These are phyloP conservation scores for Eupithecia subfuscata DNA, from an alignment of 2,888 invertebrate species.

Conservation along the genomic window DNA sequence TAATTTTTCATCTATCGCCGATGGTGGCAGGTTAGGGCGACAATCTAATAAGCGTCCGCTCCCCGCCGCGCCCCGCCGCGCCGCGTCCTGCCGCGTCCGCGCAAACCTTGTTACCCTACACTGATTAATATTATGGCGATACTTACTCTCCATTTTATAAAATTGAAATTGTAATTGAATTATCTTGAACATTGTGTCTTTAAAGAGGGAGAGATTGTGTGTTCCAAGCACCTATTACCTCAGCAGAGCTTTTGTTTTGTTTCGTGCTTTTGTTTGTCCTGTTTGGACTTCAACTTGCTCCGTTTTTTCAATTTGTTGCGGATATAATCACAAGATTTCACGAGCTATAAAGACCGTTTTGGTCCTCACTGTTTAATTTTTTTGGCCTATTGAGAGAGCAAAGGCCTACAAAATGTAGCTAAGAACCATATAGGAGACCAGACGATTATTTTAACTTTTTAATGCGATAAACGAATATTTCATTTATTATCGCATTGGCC, in stretches of 20 bases:
- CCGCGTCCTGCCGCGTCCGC: conserved; percentile 76
- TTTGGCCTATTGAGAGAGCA: too few relatives aligned
- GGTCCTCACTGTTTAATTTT: too few relatives aligned
- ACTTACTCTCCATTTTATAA: conserved; percentile 61
- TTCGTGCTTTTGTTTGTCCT: background rate
- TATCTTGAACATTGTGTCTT: conserved; percentile 42
- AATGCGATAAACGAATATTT: too few relatives aligned
- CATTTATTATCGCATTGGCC: too few relatives aligned
- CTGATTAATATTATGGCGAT: conserved; percentile 79
- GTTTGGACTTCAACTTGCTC: background rate
- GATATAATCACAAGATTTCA: too few relatives aligned
- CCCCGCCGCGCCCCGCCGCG: conserved; percentile 45
- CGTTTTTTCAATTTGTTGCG: too few relatives aligned
- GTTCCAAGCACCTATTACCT: conserved; percentile 8
- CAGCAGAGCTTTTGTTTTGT: conserved; percentile 1
- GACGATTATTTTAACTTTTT: too few relatives aligned
- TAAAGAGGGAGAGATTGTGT: conserved; percentile 11
- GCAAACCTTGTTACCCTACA: conserved; percentile 80
- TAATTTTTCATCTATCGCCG: conserved; percentile 38
- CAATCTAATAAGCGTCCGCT: conserved; percentile 80
- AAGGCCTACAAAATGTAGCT: too few relatives aligned
- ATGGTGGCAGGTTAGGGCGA: conserved; percentile 74
- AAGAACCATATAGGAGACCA: too few relatives aligned
- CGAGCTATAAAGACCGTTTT: background rate
- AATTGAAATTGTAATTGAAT: conserved; percentile 70